Evolutionary conservation across 2,888 invertebrate species (phyloP).

Genomic region (Perdita meconis): DNA sequence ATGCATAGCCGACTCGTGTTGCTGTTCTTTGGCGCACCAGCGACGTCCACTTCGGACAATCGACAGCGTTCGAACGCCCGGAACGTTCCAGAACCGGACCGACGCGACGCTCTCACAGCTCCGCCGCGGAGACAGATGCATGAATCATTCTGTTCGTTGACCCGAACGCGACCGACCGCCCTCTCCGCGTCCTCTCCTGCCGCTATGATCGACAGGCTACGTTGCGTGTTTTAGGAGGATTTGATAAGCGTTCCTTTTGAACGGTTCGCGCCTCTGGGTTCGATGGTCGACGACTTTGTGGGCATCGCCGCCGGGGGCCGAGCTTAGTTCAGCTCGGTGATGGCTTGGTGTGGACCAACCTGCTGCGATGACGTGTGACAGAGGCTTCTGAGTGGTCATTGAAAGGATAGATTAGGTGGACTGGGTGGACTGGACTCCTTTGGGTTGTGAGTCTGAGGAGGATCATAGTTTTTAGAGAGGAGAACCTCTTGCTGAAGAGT

Average conservation of each 20-base stretch:
- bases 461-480: no score
- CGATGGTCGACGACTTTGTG: background rate
- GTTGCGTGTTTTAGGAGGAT: background rate
- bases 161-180: slow-evolving; percentile 45
- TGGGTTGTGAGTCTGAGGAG: no score
- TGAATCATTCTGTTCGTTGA: slow-evolving; percentile 69
- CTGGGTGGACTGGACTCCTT: no score
- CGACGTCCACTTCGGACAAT: slow-evolving; percentile 70
- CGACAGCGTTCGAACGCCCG: slow-evolving; percentile 62
- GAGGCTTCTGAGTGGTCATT: no score
- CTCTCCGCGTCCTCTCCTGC: slow-evolving; percentile 9
- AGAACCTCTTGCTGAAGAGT: no score
- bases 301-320: background rate
- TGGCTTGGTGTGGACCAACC: no score
- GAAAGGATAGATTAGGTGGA: no score
- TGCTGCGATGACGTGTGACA: no score
- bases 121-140: slow-evolving; percentile 49
- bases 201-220: slow-evolving; percentile 14
- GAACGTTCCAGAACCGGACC: slow-evolving; percentile 60
- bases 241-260: slow-evolving; percentile 24
- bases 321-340: no score
- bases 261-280: background rate
- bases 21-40: slow-evolving; percentile 66
- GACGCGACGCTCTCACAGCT: slow-evolving; percentile 62
- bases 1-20: slow-evolving; percentile 81